Conservation (phyloP, 2,113 vertebrate genomes). For the Seriola aureovittata region DNA sequence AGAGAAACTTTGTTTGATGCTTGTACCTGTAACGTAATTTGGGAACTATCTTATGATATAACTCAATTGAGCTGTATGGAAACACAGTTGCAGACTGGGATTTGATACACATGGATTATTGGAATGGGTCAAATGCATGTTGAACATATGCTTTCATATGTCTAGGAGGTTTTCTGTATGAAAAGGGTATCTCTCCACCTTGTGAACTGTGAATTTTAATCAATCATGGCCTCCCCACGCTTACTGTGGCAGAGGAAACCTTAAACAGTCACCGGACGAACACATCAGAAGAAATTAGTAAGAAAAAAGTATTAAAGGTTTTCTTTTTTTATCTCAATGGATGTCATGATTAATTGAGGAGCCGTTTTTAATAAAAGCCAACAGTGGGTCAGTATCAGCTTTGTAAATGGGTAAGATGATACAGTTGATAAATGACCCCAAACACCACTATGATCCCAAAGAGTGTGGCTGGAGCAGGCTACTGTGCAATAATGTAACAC, state of each 20-base stretch:
- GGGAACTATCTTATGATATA: not conserved
- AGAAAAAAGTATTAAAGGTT: no score
- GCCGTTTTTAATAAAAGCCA: no score
- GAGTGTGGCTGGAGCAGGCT: not conserved
- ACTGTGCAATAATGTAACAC: conserved; percentile 17
- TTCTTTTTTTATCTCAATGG: no score
- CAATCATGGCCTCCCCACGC: no score
- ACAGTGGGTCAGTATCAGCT: not conserved
- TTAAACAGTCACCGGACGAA: no score
- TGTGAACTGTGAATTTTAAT: no score
- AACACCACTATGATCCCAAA: not conserved
- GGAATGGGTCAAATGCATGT: not conserved
- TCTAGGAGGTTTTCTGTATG: no score
- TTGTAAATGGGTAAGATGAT: not conserved
- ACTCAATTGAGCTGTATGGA: not conserved
- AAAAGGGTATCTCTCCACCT: no score
- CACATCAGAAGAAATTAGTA: no score
- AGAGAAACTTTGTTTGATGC: not conserved
- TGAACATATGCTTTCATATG: not conserved
- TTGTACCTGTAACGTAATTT: not conserved
- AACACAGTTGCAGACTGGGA: no score
- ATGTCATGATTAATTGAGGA: no score
- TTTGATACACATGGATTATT: not conserved
- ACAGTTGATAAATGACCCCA: conserved; percentile 15
- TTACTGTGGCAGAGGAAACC: no score